A percentile compares a stretch with the other conserved stretches of the same genome.
phyloP scores from a whole-genome alignment of 2,888 invertebrate genomes.

The Oxyteleia sp. region DNA sequence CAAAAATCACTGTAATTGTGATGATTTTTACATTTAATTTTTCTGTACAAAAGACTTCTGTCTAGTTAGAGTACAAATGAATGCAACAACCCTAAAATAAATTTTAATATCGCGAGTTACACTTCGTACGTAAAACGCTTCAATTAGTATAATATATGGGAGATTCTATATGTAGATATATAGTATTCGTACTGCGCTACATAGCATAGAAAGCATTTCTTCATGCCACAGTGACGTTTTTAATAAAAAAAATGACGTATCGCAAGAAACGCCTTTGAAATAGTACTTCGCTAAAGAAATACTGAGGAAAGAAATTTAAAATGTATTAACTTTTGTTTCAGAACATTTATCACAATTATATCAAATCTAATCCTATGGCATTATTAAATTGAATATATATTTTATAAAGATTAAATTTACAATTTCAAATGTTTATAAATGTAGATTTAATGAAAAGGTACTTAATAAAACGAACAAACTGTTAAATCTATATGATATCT shows the following conservation, averaged over 20 bases:
- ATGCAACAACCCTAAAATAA: not conserved
- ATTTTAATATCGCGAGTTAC: conserved; percentile 8
- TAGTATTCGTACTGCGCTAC: conserved; percentile 27
- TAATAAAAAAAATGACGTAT: conserved; percentile 9
- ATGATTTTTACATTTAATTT: not conserved
- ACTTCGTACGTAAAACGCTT: conserved; percentile 13
- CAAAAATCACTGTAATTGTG: too few species aligned
- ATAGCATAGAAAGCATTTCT: conserved; percentile 41
- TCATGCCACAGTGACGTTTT: conserved; percentile 35
- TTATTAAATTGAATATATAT: too few species aligned
- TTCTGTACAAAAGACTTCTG: conserved; percentile 10
- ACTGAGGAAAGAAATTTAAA: conserved; percentile 6
- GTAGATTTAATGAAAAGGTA: too few species aligned
- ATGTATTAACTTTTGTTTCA: not conserved
- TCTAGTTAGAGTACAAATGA: conserved; percentile 19
- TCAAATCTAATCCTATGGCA: too few species aligned
- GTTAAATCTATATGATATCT: too few species aligned
- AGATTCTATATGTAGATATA: conserved; percentile 53
- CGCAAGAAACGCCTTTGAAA: conserved; percentile 42
- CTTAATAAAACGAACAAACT: too few species aligned
- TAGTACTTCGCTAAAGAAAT: conserved; percentile 1
- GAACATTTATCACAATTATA: too few species aligned
- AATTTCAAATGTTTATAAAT: too few species aligned
- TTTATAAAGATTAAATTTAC: too few species aligned
- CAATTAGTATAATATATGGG: conserved; percentile 45